Base-by-base conservation (phyloP, 1,140 invertebrate species). In the Bombus confusus region DNA sequence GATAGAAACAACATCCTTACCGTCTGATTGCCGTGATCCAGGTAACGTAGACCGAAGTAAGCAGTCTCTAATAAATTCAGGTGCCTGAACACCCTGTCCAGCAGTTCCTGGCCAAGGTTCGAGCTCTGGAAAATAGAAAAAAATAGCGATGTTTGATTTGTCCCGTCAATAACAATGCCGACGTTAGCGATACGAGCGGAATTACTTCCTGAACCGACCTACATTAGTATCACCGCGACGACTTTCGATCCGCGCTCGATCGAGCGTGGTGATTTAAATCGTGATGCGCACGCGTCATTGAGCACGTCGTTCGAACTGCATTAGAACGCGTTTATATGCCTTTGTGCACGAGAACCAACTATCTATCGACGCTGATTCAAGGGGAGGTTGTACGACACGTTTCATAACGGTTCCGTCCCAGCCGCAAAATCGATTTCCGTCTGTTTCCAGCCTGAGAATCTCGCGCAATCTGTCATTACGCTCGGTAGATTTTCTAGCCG, bases 41-140 rank as follows among this genome's bases (percentile, higher is more conserved):
- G 95, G 93, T 98, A 99, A 69, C 98, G 97, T 12, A 99, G 96
- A 66, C 98, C 98, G 94, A 99, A 99, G 94, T 99, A 99, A 82
- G 98, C 97, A 39, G 98, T 99, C 95, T 99, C 98, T 88, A 99
- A 95, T 66, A 99, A 96, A 95, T 98, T 98, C 83, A 99, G 96
- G 94, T 98, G 98, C 88, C 97, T 96, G 94, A 98, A 98, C 57
- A 98, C 98, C 86, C 97, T 97, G 93, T 99, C 98, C 92, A 99
- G 93, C 73, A 99, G 93, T 86, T 98, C 97, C 94, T 99, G 98
- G 28, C 98, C 98, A 10, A 96, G 96, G 92, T 97, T 97, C 90
- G 97, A 97, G 93, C 97, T 97, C 98, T 98, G 96, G 83, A 96
- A 89, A 97, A 94, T 93, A 25, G 34, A 25, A 96, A 88, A 97